Evolutionary conservation across 2,888 invertebrate species (phyloP).

Genomic region (Meghimatium bilineatum): DNA sequence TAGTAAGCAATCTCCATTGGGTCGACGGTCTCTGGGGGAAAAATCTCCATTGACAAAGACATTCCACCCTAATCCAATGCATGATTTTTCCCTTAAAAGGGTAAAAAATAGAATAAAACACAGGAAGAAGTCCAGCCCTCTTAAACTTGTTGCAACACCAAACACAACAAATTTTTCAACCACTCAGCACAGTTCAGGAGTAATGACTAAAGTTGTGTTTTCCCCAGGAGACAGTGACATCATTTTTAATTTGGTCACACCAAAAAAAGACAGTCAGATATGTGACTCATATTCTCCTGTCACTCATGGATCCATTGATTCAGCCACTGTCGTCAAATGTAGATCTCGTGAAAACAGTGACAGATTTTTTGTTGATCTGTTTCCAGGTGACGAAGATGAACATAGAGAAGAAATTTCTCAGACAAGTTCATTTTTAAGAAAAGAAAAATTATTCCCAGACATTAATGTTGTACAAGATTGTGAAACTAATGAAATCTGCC

Average conservation of each 20-base stretch:
- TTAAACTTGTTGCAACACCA: not conserved
- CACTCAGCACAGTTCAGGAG: not conserved
- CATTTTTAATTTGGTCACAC: constrained; percentile 27
- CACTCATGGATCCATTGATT: constrained; percentile 4
- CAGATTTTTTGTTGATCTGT: constrained; percentile 11
- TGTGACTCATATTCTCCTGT: not conserved
- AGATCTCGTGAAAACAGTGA: constrained; percentile 27
- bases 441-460: constrained; percentile 31
- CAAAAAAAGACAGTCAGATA: constrained; percentile 19
- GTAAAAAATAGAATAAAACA: not conserved
- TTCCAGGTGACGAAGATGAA: constrained; percentile 7
- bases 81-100: not conserved
- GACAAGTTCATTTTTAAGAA: not conserved
- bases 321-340: constrained; percentile 49
- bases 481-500: not conserved
- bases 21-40: not conserved
- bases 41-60: constrained; percentile 14
- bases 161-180: not conserved
- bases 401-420: not conserved
- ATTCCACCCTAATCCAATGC: not conserved
- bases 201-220: not conserved
- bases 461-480: not conserved
- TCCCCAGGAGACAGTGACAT: not conserved
- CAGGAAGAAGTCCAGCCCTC: not conserved
- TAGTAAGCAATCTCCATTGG: constrained; percentile 17